A percentile compares a stretch with the other conserved stretches of the same genome.
phyloP scores from a whole-genome alignment of 2,888 invertebrate genomes.

The Seira ritae region DNA sequence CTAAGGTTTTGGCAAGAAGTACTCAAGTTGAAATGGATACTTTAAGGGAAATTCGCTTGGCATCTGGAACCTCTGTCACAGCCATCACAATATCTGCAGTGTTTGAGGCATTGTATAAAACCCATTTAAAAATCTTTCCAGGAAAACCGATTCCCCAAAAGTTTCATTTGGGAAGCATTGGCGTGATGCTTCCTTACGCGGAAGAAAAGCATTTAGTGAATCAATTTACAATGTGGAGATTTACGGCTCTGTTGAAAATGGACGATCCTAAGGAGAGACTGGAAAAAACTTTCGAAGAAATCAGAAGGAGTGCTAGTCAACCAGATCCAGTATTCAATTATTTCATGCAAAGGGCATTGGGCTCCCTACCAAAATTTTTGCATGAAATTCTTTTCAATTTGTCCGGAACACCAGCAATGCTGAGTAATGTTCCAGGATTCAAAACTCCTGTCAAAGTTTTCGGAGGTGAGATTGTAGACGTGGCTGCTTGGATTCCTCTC shows the following conservation, averaged over 20 bases:
- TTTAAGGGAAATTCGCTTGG: constrained; percentile 57
- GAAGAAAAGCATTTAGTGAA: constrained; percentile 62
- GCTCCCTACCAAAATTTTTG: constrained; percentile 61
- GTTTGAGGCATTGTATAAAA: constrained; percentile 60
- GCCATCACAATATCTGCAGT: constrained; percentile 64
- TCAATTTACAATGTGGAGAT: constrained; percentile 68
- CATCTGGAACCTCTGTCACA: constrained; percentile 63
- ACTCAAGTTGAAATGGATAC: constrained; percentile 52
- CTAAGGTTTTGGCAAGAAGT: constrained; percentile 62
- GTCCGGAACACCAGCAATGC: constrained; percentile 68
- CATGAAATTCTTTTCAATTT: constrained; percentile 62
- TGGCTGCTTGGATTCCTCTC: constrained; percentile 68
- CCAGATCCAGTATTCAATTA: constrained; percentile 69
- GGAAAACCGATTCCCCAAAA: constrained; percentile 52
- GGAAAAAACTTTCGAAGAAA: constrained; percentile 48
- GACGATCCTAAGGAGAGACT: constrained; percentile 52
- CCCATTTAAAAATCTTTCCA: constrained; percentile 55
- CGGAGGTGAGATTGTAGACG: constrained; percentile 65
- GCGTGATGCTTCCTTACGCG: constrained; percentile 69
- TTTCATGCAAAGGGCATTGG: constrained; percentile 63
- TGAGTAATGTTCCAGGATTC: constrained; percentile 70
- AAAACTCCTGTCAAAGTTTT: constrained; percentile 57
- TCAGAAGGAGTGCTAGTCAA: constrained; percentile 49
- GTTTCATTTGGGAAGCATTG: constrained; percentile 63
- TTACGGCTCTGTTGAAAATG: constrained; percentile 50